Percentiles rank a stretch among this genome's conserved stretches.
These are phyloP conservation scores for Diorhabda sublineata DNA, from an alignment of 1,140 invertebrate species.

Conservation along the genomic window DNA sequence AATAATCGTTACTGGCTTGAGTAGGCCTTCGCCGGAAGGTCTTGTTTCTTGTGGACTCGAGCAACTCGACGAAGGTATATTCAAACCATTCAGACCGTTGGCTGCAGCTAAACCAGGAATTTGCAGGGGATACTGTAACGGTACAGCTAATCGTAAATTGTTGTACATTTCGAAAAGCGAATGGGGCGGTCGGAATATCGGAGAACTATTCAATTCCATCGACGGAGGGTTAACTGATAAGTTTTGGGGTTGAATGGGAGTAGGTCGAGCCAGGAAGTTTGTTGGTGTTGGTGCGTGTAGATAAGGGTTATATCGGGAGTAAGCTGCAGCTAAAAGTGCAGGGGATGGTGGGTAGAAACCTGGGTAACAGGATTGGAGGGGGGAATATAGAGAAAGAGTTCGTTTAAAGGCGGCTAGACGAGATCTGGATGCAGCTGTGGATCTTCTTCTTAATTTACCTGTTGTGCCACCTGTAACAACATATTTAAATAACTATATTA, in stretches of 20 bases:
- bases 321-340: constrained; percentile 27
- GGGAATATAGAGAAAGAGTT: constrained; percentile 50
- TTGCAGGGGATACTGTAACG: constrained; percentile 36
- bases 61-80: constrained; percentile 17
- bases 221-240: constrained; percentile 16
- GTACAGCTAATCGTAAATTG: constrained; percentile 32
- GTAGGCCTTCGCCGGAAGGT: constrained; percentile 33
- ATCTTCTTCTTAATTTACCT: constrained; percentile 84
- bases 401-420: constrained; percentile 85
- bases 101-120: constrained; percentile 25
- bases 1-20: constrained; percentile 44
- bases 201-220: constrained; percentile 12
- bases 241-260: constrained; percentile 30
- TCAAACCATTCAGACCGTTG: constrained; percentile 11
- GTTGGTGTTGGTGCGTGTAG: constrained; percentile 30
- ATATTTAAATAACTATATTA: neutral
- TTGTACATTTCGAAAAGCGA: constrained; percentile 39
- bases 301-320: constrained; percentile 42
- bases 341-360: constrained; percentile 30
- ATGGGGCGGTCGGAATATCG: constrained; percentile 29
- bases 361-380: constrained; percentile 43
- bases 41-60: constrained; percentile 22
- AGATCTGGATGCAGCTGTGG: constrained; percentile 80
- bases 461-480: constrained; percentile 70
- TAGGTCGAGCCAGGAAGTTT: constrained; percentile 20